Evolutionary conservation across 2,797 vertebrate genomes (phyloP).

Genomic region (Otolemur crassicaudatus): DNA sequence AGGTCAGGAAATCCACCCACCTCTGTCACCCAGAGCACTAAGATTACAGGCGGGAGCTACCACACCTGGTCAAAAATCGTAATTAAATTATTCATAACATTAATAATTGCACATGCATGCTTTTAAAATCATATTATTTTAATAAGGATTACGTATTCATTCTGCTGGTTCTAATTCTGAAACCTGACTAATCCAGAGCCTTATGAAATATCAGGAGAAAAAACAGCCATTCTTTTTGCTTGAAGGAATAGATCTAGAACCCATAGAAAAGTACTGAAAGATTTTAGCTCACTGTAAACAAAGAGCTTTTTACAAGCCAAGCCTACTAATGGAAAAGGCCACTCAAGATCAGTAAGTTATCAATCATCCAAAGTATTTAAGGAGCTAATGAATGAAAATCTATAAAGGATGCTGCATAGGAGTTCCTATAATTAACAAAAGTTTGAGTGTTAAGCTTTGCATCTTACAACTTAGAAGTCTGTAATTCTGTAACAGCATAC

Average conservation of each 20-base stretch:
- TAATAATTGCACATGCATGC: neutral
- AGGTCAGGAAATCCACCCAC: too few relatives aligned
- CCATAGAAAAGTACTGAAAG: neutral
- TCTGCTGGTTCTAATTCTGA: conserved; percentile 14
- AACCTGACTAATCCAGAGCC: neutral
- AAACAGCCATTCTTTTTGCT: neutral
- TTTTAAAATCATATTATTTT: neutral
- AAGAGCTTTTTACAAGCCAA: neutral
- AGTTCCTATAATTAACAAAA: neutral
- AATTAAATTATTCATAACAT: neutral
- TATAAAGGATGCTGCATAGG: neutral
- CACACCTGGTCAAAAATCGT: too few relatives aligned
- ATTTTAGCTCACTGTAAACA: neutral
- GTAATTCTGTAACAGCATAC: neutral
- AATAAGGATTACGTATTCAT: neutral
- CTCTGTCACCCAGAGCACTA: too few relatives aligned
- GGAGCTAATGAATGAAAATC: neutral
- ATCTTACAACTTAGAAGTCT: neutral
- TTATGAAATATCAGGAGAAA: conserved; percentile 21
- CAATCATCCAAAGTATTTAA: neutral
- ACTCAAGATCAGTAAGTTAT: neutral
- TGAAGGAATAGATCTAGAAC: neutral
- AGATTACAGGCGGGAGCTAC: too few relatives aligned
- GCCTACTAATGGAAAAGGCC: neutral
- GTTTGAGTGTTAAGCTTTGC: neutral